phyloP scores from a whole-genome alignment of 2,888 invertebrate species.

The Odontothrips loti region DNA sequence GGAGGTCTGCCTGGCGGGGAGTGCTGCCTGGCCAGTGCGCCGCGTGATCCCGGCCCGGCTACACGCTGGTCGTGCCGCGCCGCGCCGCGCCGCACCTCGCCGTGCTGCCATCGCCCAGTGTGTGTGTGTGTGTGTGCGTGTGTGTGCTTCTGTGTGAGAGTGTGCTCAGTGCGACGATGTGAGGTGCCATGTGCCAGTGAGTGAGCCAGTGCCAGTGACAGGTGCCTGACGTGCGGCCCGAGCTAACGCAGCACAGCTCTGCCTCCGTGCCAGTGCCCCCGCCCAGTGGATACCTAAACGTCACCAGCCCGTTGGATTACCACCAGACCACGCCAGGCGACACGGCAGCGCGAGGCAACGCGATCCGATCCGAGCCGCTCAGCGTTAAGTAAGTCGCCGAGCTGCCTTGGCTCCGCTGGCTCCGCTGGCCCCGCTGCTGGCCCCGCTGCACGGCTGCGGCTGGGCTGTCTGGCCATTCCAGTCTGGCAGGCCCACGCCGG shows the following conservation, averaged over 20 bases:
- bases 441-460: neutral
- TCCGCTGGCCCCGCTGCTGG: neutral
- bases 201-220: too few species aligned
- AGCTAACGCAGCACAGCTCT: neutral
- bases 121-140: neutral
- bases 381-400: neutral
- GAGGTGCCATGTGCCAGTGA: too few species aligned
- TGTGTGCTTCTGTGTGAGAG: neutral
- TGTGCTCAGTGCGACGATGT: neutral
- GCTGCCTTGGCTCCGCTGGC: neutral
- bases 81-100: neutral
- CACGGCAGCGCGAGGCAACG: too few species aligned
- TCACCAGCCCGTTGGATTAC: neutral
- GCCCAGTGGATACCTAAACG: constrained; percentile 1
- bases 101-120: neutral
- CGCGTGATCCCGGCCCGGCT: constrained; percentile 6
- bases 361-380: neutral
- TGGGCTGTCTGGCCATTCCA: too few species aligned
- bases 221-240: too few species aligned
- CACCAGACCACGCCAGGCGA: too few species aligned
- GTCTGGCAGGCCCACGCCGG: too few species aligned
- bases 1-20: neutral
- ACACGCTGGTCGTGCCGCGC: neutral
- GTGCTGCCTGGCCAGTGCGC: neutral
- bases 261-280: neutral